These are phyloP conservation scores for Natator depressus DNA, from an alignment of 2,113 vertebrate species.

Conservation along the genomic window DNA sequence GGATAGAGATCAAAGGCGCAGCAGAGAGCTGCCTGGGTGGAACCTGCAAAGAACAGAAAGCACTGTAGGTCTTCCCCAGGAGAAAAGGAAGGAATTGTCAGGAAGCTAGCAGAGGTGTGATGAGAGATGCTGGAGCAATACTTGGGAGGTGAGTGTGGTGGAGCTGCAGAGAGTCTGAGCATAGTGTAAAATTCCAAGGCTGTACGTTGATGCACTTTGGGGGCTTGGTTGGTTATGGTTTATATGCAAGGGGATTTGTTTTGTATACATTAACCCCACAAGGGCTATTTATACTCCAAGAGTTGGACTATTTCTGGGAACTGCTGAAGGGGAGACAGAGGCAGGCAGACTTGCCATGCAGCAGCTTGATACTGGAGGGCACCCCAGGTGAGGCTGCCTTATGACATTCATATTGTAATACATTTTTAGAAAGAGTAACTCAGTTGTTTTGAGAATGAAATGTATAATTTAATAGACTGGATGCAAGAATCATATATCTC, in stretches of 20 bases:
- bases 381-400: not conserved
- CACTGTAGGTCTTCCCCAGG: not conserved
- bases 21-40: not conserved
- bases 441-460: constrained; percentile 49
- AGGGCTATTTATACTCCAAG: not conserved
- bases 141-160: not conserved
- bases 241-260: not conserved
- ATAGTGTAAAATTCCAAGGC: not conserved
- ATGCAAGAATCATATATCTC: not conserved
- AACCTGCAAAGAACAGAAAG: not conserved
- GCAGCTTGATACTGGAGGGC: not conserved
- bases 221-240: not conserved
- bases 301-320: not conserved
- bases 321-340: not conserved
- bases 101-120: not conserved
- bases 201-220: not conserved
- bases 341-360: not conserved
- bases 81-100: not conserved
- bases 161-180: not conserved
- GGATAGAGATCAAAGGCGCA: not conserved
- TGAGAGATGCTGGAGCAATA: not conserved
- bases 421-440: constrained; percentile 44
- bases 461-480: constrained; percentile 8
- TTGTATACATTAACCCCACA: not conserved
- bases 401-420: constrained; percentile 21